Evolutionary conservation across 2,797 vertebrate species (phyloP).

Genomic region (Typhlichthys subterraneus): DNA sequence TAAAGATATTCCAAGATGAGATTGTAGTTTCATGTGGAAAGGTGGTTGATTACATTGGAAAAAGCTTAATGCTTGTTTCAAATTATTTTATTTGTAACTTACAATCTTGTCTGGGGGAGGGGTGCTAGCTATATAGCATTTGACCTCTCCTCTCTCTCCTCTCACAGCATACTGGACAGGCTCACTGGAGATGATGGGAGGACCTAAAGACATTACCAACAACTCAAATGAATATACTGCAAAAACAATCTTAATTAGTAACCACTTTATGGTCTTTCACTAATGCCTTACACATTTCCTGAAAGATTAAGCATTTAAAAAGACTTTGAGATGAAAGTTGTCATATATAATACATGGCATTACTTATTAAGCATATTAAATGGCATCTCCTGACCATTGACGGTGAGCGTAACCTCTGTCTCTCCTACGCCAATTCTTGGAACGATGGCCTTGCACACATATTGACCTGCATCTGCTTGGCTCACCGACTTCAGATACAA

Average conservation of each 20-base stretch:
- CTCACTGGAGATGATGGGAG: constrained; percentile 95
- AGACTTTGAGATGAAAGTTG: no score
- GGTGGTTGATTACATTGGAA: neutral
- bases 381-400: constrained; percentile 81
- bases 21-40: no score
- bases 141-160: constrained; percentile 89
- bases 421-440: constrained; percentile 91
- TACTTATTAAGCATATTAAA: neutral
- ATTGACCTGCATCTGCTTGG: constrained; percentile 88
- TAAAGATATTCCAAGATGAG: constrained; percentile 6
- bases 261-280: no score
- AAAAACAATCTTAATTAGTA: neutral
- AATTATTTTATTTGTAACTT: constrained; percentile 66
- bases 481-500: constrained; percentile 87
- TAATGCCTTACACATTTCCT: no score
- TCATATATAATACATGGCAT: no score
- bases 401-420: constrained; percentile 86
- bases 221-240: neutral
- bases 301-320: no score
- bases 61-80: neutral
- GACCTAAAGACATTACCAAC: constrained; percentile 70
- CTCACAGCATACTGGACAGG: constrained; percentile 85
- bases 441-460: constrained; percentile 91
- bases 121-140: constrained; percentile 92
- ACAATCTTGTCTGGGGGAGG: constrained; percentile 94